A percentile compares a stretch with the other conserved stretches of the same genome.
These are phyloP conservation scores for Cichladusa arquata DNA, from an alignment of 2,113 vertebrate species.

Conservation along the genomic window DNA sequence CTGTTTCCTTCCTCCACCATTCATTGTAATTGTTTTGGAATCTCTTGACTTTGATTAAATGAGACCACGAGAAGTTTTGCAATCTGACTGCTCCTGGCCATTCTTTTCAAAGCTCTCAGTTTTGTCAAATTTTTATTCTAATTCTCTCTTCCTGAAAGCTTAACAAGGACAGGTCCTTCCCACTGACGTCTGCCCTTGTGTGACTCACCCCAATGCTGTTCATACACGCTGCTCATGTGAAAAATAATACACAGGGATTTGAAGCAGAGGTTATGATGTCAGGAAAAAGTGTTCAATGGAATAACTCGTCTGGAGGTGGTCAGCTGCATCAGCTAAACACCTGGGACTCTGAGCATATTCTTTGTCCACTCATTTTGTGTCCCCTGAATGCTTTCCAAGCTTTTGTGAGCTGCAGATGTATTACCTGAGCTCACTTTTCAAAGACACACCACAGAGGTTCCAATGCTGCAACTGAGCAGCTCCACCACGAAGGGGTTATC, in stretches of 20 bases:
- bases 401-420: neutral
- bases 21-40: neutral
- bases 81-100: neutral
- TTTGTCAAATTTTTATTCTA: neutral
- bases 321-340: neutral
- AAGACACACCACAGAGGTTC: neutral
- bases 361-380: neutral
- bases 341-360: neutral
- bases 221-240: accelerated
- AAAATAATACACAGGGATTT: neutral
- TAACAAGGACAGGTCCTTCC: neutral
- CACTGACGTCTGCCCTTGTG: neutral
- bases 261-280: neutral
- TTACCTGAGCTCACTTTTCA: neutral
- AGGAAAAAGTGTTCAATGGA: neutral
- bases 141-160: neutral
- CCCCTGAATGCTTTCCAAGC: neutral
- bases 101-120: neutral
- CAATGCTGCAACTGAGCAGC: neutral
- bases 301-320: neutral
- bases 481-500: neutral
- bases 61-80: neutral
- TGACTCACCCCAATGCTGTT: neutral
- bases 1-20: neutral
- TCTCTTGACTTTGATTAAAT: neutral